Evolutionary conservation across 2,888 invertebrate genomes (phyloP), one percentile per base, ranked within the genome.

Genomic region (Scrobipalpa atriplicella): DNA sequence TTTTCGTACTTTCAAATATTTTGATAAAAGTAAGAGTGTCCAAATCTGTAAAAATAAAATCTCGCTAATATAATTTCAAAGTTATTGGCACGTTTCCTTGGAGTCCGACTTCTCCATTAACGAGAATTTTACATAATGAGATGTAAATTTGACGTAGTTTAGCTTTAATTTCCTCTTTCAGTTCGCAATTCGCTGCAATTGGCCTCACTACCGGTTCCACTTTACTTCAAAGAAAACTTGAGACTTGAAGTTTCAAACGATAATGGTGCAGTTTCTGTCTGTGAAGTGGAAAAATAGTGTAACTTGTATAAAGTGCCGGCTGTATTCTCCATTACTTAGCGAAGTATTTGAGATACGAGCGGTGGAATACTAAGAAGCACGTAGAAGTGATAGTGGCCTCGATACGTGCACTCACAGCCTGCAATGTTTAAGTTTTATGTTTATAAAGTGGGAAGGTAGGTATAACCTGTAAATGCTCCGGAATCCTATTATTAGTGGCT

Each of bases 131-230:
- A 56, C 29, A 56, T 56, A 56, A 56, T 56, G 54, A 56, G 54
- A 56, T 56, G 54, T 56, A 56, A 56, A 56, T 56, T 56, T 56
- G 54, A 56, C 54, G 54, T 56, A 56, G 54, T 56, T 56, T 56
- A 56, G 21, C 54, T 56, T 56, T 56, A 56, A 56, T 56, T 56
- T 56, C 54, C 54, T 56, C 54, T 56, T 19, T 56, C 11, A 56
- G 13, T 29, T 21, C 54, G 54, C 54, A 56, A 21, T 56, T 56
- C 54, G 21, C 21, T 56, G 54, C 58, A 58, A 58, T 38, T 58
- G 38, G 58, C 58, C n/a, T 58, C 16, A 29, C 58, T 58, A 38
- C 9, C 58, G 38, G 38, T 54, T 54, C 58, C 38, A 58, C 29
- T 56, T 58, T 58, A 29, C 58, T 29, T 29, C 58, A 58, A 58